Percentiles rank a stretch among this genome's conserved stretches.
These are phyloP conservation scores for Syngnathus rostellatus DNA, from an alignment of 2,797 vertebrate genomes.

Conservation along the genomic window DNA sequence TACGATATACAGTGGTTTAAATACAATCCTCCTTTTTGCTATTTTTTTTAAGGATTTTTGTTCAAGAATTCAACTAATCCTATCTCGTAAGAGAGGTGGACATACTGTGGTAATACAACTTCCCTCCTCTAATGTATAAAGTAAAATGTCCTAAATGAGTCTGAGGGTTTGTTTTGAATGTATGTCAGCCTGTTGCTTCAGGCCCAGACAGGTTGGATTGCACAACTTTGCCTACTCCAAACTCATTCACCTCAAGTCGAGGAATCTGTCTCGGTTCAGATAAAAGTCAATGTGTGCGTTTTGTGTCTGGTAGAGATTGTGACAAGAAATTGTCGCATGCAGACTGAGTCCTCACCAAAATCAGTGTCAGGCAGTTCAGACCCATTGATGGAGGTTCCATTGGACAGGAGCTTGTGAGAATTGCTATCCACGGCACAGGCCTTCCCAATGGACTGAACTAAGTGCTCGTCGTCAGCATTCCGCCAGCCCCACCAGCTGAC, in stretches of 20 bases:
- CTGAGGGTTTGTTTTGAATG: neutral
- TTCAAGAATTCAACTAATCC: too few species aligned
- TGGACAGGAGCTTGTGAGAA: conserved; percentile 65
- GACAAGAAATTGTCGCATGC: neutral
- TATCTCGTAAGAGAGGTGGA: neutral
- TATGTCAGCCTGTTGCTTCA: conserved; percentile 16
- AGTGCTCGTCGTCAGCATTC: conserved; percentile 91
- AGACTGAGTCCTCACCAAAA: conserved; percentile 72
- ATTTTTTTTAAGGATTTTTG: too few species aligned
- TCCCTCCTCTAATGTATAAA: neutral
- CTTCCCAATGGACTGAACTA: conserved; percentile 92
- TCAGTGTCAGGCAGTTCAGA: conserved; percentile 84
- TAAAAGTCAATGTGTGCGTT: neutral
- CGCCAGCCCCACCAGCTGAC: conserved; percentile 99
- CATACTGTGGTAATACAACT: neutral
- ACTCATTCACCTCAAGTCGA: neutral
- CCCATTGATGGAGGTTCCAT: conserved; percentile 75
- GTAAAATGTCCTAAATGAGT: neutral
- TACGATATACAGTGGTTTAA: too few species aligned
- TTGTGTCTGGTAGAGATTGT: neutral
- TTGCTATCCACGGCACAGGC: conserved; percentile 85
- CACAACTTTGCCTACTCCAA: conserved; percentile 23
- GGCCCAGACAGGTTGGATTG: conserved; percentile 23
- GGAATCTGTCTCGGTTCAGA: conserved; percentile 2
- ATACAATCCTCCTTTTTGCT: too few species aligned